phyloP scores from a whole-genome alignment of 2,113 vertebrate species.

The Oreochromis spilurus region DNA sequence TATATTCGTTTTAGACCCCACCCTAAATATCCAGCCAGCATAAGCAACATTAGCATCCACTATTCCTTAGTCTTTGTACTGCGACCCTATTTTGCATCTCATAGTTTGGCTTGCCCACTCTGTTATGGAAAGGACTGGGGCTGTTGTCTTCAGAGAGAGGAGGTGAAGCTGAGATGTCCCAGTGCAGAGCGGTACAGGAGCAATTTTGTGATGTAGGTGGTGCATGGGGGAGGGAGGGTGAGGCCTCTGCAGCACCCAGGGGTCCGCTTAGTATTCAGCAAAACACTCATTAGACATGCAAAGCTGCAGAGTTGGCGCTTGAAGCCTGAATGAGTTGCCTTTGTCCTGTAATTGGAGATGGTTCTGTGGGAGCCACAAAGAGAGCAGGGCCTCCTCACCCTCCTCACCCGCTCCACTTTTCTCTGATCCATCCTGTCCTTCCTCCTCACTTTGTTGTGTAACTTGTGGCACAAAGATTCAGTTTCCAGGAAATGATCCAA shows the following conservation, averaged over 20 bases:
- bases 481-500: background rate
- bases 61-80: background rate
- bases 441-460: slow-evolving; percentile 39
- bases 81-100: background rate
- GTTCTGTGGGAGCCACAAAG: slow-evolving; percentile 67
- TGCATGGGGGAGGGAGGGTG: background rate
- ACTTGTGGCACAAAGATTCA: slow-evolving; percentile 43
- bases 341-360: slow-evolving; percentile 86
- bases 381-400: slow-evolving; percentile 47
- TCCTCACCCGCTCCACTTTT: background rate
- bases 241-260: slow-evolving; percentile 16
- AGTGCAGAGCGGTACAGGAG: background rate
- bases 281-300: slow-evolving; percentile 78
- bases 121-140: background rate
- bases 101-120: background rate
- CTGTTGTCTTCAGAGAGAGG: background rate
- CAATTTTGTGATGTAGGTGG: background rate
- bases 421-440: slow-evolving; percentile 30
- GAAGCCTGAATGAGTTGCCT: slow-evolving; percentile 84
- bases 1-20: background rate
- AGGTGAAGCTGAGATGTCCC: background rate
- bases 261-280: slow-evolving; percentile 72
- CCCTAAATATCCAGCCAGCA: background rate
- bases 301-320: slow-evolving; percentile 75
- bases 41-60: background rate